Evolutionary conservation across 2,113 vertebrate species (phyloP).

Genomic region (Stomatorhinus ivindoensis): DNA sequence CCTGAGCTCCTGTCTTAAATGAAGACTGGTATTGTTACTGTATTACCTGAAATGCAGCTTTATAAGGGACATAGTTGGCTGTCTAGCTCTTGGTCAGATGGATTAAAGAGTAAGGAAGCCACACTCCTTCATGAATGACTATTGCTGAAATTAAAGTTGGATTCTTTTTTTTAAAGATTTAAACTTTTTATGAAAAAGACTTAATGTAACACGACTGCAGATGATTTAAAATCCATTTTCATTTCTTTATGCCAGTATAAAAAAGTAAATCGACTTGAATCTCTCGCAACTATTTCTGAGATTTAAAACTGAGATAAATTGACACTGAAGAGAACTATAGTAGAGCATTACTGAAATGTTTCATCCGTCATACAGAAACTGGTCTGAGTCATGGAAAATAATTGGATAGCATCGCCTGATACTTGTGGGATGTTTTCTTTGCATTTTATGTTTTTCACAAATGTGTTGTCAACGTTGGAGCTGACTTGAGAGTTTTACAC

Average conservation of each 20-base stretch:
- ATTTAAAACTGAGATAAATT: background rate
- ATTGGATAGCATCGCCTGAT: background rate
- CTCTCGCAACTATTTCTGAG: background rate
- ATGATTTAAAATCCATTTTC: background rate
- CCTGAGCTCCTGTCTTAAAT: background rate
- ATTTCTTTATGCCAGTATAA: background rate
- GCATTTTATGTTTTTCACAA: background rate
- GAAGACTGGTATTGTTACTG: background rate
- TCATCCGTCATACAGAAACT: background rate
- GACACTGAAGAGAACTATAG: background rate
- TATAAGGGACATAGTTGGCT: background rate
- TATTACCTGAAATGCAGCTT: background rate
- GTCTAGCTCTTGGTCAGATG: background rate
- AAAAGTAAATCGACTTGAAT: background rate
- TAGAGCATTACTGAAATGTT: background rate
- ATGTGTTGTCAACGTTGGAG: background rate
- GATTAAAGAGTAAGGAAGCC: background rate
- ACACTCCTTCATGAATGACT: background rate
- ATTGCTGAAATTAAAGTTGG: background rate
- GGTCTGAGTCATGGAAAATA: conserved; percentile 5
- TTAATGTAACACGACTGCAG: background rate
- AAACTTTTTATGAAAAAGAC: background rate
- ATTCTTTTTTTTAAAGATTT: background rate
- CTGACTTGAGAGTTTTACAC: background rate
- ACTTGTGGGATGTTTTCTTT: background rate